Conservation (phyloP, 1,140 invertebrate species). For the Drosophila kohkoa region DNA sequence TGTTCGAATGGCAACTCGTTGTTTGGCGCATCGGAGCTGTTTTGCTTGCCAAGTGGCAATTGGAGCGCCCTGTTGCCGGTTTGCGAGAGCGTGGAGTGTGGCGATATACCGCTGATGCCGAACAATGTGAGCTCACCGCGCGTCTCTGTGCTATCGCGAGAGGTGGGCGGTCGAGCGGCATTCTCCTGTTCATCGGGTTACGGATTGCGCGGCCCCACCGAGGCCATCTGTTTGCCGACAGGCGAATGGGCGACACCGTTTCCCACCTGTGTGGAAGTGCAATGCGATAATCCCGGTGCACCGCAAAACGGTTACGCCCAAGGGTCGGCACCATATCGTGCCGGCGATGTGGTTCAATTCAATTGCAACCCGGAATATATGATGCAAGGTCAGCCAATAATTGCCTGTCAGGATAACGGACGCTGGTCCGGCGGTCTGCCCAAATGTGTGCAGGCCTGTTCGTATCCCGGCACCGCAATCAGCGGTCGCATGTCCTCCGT, state of each 20-base stretch:
- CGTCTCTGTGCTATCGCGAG: constrained; percentile 89
- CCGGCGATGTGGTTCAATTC: constrained; percentile 93
- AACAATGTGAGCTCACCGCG: constrained; percentile 86
- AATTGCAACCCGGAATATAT: constrained; percentile 95
- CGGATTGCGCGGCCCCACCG: constrained; percentile 90
- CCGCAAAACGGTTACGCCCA: constrained; percentile 92
- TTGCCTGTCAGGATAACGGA: constrained; percentile 95
- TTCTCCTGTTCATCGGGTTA: constrained; percentile 93
- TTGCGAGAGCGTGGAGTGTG: constrained; percentile 93
- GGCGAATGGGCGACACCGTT: constrained; percentile 92
- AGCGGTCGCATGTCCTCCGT: constrained; percentile 93
- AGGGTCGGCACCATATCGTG: constrained; percentile 90
- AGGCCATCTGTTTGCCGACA: constrained; percentile 90
- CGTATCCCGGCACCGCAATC: constrained; percentile 93
- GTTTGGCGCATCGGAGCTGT: constrained; percentile 89
- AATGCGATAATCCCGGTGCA: constrained; percentile 89
- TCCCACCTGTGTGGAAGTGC: constrained; percentile 92
- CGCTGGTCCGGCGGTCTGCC: constrained; percentile 93
- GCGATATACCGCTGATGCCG: constrained; percentile 87
- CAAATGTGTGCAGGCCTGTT: constrained; percentile 93
- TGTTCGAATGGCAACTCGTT: constrained; percentile 94
- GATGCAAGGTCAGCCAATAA: constrained; percentile 93
- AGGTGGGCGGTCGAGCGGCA: constrained; percentile 91
- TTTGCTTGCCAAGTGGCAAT: constrained; percentile 92
- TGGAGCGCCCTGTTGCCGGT: constrained; percentile 93